Conservation (phyloP, 92 coral and sea anemone species). For the Meandrina meandrites region DNA sequence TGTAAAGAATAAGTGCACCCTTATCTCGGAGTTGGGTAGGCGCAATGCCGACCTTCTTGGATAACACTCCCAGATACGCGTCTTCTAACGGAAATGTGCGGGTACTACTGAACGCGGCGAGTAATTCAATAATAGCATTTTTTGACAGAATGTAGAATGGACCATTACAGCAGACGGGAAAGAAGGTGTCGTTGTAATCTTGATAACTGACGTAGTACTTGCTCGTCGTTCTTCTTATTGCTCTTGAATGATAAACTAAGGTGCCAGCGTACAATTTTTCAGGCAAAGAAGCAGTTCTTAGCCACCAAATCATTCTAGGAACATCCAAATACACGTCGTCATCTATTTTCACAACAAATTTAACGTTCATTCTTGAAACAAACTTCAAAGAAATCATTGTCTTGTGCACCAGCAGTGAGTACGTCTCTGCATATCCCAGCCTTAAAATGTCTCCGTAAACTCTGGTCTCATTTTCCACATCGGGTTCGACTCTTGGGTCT, state of each 20-base stretch:
- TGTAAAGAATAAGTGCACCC: not conserved
- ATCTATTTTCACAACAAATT: slow-evolving; percentile 53
- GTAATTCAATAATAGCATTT: slow-evolving; percentile 24
- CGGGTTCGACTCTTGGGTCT: not conserved
- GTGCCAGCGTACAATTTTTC: slow-evolving; percentile 46
- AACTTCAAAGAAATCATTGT: slow-evolving; percentile 48
- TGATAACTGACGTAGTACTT: slow-evolving; percentile 1
- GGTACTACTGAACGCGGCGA: slow-evolving; percentile 5
- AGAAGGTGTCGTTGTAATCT: slow-evolving; percentile 11
- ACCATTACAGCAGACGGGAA: slow-evolving; percentile 46
- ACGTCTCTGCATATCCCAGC: slow-evolving; percentile 32
- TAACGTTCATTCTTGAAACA: slow-evolving; percentile 33
- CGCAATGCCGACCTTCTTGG: slow-evolving; percentile 1
- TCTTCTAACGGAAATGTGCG: slow-evolving; percentile 48
- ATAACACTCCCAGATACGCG: slow-evolving; percentile 53
- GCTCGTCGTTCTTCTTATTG: not conserved
- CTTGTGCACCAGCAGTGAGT: slow-evolving; percentile 28
- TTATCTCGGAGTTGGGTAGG: not conserved
- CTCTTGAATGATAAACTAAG: not conserved
- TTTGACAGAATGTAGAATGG: slow-evolving; percentile 57
- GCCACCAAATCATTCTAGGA: slow-evolving; percentile 51
- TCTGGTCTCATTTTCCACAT: not conserved
- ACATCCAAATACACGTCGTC: slow-evolving; percentile 61
- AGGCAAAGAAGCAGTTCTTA: slow-evolving; percentile 42
- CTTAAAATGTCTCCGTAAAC: slow-evolving; percentile 53